Base-by-base conservation (phyloP, 2,113 vertebrate species). In the Brachyistius frenatus region DNA sequence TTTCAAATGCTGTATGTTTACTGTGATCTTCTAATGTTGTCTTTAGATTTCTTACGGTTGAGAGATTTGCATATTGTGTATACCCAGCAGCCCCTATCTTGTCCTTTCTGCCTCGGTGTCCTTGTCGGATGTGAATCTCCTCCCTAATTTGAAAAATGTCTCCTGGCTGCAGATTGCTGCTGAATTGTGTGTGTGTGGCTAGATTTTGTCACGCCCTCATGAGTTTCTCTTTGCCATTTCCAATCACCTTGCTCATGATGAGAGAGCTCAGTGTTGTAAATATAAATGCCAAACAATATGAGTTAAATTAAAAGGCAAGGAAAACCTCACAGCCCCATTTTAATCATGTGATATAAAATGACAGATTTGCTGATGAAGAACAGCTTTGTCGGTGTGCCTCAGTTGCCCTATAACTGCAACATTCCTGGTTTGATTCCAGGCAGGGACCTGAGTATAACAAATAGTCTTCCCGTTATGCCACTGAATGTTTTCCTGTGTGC, bases 51-150 rank as follows among this genome's bases (percentile, higher is more conserved):
- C 63, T 37, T 78, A 15, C 67, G 57, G 53, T 87, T 76, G 37
- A 67, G 68, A 31, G 6, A 91, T 93, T 89, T 90, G 75, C 89
- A 91, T 92, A 73, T 81, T 72, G 30, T 78, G 73, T 76, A 60
- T 78, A 84, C 71, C 83, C 90, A 77, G 11, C 58, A 31, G 81
- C 68, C 71, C 82, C 64, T 46, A 35, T 67, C 76, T 36, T 50
- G 91, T 91, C 91, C 88, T 94, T 83, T 90, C 66, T 91, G 73
- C 76, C 73, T 88, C 88, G 47, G 52, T 77, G 90, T 93, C 92
- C 92, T 93, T 92, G 87, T 81, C 53, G 60, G 74, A 85, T 89
- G 77, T 57, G 75, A 64, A 73, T 69, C 73, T 76, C 66, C 61
- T 65, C 75, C 73, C 70, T 86, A 88, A 93, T 92, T 87, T 91